A percentile compares a stretch with the other conserved stretches of the same genome.
These are phyloP conservation scores for Gnathonemus longibarbis DNA, from an alignment of 2,113 vertebrate species.

Conservation along the genomic window DNA sequence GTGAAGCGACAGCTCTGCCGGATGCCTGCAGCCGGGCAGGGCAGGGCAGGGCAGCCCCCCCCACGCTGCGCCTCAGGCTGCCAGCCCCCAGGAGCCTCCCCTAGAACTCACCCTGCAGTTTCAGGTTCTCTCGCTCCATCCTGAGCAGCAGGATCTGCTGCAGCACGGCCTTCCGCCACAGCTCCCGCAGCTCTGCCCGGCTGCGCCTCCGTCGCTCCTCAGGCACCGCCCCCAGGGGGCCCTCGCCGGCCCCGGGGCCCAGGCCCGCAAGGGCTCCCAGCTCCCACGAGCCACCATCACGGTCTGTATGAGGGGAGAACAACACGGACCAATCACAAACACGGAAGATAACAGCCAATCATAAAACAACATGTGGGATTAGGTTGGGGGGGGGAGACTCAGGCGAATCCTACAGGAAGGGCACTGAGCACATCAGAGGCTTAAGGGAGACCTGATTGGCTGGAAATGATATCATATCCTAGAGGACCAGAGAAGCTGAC, in stretches of 20 bases:
- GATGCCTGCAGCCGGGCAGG: neutral
- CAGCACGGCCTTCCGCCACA: conserved; percentile 92
- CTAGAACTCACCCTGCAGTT: conserved; percentile 75
- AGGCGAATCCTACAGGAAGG: neutral
- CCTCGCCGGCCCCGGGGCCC: conserved; percentile 56
- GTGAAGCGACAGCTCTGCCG: neutral
- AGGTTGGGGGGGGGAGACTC: neutral
- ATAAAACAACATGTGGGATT: neutral
- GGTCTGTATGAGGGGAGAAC: conserved; percentile 58
- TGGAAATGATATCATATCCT: neutral
- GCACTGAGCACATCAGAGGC: neutral
- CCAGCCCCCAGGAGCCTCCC: neutral
- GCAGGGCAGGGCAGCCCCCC: neutral
- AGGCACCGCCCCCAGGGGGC: conserved; percentile 59
- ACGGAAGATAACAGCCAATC: neutral
- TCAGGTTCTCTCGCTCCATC: conserved; percentile 96
- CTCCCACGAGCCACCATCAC: conserved; percentile 68
- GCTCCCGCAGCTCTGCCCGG: conserved; percentile 72
- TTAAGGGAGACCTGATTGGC: neutral
- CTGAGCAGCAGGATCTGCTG: conserved; percentile 92
- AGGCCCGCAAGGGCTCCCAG: conserved; percentile 42
- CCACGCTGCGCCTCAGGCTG: neutral
- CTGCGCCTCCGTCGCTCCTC: conserved; percentile 70
- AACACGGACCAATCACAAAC: conserved; percentile 19
- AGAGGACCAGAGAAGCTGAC: neutral